A percentile compares a stretch with the other conserved stretches of the same genome.
phyloP scores from a whole-genome alignment of 2,113 vertebrate genomes.

The Grammomys surdaster region DNA sequence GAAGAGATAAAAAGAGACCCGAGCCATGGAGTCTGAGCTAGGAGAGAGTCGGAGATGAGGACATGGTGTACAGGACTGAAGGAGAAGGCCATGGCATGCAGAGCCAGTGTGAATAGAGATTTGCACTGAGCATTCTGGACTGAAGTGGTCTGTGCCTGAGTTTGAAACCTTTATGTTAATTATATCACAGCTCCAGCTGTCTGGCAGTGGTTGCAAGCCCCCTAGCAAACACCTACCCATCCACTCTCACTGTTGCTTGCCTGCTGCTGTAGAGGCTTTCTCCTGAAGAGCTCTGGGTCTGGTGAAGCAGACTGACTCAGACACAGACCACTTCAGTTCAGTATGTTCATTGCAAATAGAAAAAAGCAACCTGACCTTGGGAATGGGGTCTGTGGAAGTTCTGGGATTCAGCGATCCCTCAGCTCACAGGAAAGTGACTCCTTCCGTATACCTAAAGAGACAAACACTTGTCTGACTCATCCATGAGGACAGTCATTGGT shows the following conservation, averaged over 20 bases:
- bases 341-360: not conserved
- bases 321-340: rapidly evolving
- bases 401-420: not conserved
- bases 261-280: not conserved
- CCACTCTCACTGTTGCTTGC: rapidly evolving
- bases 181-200: not conserved
- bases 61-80: not conserved
- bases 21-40: not conserved
- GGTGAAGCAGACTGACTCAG: not conserved
- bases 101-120: not conserved
- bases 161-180: not conserved
- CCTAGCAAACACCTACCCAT: no score
- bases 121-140: not conserved
- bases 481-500: not conserved
- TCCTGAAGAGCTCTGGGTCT: no score
- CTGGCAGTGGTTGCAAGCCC: rapidly evolving
- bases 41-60: not conserved
- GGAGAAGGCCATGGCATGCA: not conserved
- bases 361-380: not conserved
- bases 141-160: not conserved
- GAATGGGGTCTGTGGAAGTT: not conserved
- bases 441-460: not conserved
- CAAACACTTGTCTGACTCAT: rapidly evolving
- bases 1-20: not conserved
- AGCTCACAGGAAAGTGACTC: not conserved